Evolutionary conservation across 2,797 vertebrate genomes (phyloP), one percentile per base, ranked within the genome.

Genomic region (Melanotaenia parkinsoni): DNA sequence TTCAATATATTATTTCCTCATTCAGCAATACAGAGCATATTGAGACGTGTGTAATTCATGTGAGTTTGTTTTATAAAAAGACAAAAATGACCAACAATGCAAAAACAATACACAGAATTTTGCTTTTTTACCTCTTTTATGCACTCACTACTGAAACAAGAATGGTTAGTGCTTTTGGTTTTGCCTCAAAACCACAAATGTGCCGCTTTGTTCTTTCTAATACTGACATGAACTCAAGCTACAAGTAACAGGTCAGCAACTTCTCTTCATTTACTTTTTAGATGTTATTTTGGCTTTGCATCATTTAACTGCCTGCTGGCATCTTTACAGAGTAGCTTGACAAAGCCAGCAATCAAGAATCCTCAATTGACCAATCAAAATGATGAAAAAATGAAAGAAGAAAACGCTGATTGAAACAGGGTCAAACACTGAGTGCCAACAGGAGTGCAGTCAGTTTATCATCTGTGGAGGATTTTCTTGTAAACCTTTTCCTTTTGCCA

Each of bases 131-230:
- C 3, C 43, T 76, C 38, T 70, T 68, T 60, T 22, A 67, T 56
- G 53, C 50, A 20, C n/a, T 14, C 13, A 11, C 10, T 9, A 20
- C 9, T 12, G 16, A 63, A 35, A 20, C 40, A 63, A 77, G 72
- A 22, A n/a, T 63, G 73, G 66, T 72, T 59, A 26, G 10, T 57
- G 63, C 56, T 82, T 62, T 73, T 59, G 56, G 78, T 78, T 84
- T 67, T 32, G 37, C 66, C 72, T 63, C 35, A 43, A 56, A 76
- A 59, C 57, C 58, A 60, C 63, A 68, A 51, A 74, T 75, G 40
- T 14, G 40, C 8, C 30, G 63, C 30, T 72, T 51, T 35, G 40
- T 18, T 50, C 62, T 13, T 30, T 18, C 53, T 43, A 43, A 43
- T 43, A 43, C 40, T 18, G 14, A 18, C 14, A 16, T 40, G 13